phyloP scores from a whole-genome alignment of 2,797 vertebrate genomes.

The Champsocephalus esox region DNA sequence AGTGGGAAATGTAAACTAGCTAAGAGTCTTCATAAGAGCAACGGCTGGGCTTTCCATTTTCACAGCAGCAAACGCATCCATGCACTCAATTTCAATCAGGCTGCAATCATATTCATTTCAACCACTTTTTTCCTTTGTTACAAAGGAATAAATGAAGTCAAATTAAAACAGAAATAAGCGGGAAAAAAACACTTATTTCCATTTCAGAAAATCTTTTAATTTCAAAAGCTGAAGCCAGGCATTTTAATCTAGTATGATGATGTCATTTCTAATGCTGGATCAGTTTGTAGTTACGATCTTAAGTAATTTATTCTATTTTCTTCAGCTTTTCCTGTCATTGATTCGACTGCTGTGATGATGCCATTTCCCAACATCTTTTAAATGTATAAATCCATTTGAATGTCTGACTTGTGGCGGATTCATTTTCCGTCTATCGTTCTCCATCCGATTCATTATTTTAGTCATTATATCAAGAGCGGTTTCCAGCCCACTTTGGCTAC shows the following conservation, averaged over 20 bases:
- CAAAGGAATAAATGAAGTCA: no score
- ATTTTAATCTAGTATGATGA: no score
- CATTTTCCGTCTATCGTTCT: no score
- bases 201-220: no score
- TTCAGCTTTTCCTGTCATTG: neutral
- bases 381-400: neutral
- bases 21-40: conserved; percentile 26
- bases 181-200: no score
- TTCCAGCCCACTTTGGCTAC: neutral
- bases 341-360: neutral
- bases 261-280: neutral
- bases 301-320: neutral
- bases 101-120: neutral
- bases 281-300: neutral
- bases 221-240: neutral
- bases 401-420: no score
- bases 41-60: conserved; percentile 30
- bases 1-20: conserved; percentile 57
- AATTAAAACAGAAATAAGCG: no score
- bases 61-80: conserved; percentile 11
- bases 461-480: neutral
- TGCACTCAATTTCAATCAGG: neutral
- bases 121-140: neutral
- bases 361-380: neutral
- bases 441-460: neutral